phyloP scores from a whole-genome alignment of 1,140 invertebrate genomes.

The Xylocopa sonorina region DNA sequence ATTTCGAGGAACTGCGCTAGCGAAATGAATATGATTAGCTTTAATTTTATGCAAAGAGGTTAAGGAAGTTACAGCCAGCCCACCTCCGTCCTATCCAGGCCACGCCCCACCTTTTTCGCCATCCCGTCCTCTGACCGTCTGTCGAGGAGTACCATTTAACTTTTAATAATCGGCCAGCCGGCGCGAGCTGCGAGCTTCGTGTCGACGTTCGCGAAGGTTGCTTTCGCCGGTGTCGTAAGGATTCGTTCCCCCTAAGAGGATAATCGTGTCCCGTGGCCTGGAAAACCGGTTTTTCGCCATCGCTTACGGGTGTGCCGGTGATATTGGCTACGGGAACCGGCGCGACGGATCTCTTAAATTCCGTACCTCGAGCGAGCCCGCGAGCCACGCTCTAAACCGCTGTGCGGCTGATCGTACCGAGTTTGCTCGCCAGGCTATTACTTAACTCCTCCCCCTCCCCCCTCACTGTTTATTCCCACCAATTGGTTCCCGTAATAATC shows the following conservation, averaged over 20 bases:
- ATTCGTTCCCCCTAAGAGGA: slow-evolving; percentile 29
- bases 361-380: background rate
- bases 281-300: slow-evolving; percentile 23
- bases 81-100: background rate
- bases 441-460: no score
- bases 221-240: background rate
- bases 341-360: background rate
- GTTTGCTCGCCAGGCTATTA: no score
- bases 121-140: background rate
- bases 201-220: slow-evolving; percentile 16
- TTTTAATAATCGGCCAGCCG: slow-evolving; percentile 57
- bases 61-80: slow-evolving; percentile 24
- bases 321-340: background rate
- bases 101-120: background rate
- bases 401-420: no score
- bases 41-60: slow-evolving; percentile 57
- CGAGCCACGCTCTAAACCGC: no score
- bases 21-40: slow-evolving; percentile 48
- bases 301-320: background rate
- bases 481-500: no score
- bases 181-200: slow-evolving; percentile 18
- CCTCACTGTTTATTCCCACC: no score
- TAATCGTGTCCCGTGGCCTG: slow-evolving; percentile 30
- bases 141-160: slow-evolving; percentile 30
- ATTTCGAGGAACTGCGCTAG: slow-evolving; percentile 36